Conservation (phyloP, 2,113 vertebrate species). For the Eira barbara region DNA sequence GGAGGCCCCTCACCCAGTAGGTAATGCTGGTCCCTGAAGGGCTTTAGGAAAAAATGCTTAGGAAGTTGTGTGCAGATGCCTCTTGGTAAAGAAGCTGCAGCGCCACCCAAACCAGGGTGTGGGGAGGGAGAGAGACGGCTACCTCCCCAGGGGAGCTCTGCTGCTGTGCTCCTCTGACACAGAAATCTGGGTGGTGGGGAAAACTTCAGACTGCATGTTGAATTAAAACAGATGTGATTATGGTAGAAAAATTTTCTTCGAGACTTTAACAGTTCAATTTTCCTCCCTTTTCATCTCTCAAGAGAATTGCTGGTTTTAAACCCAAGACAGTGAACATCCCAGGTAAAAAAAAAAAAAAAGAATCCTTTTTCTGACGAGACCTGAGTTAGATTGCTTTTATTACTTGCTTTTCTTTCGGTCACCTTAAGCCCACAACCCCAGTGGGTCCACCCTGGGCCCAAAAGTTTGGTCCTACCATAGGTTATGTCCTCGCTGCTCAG, state of each 20-base stretch:
- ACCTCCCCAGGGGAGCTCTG: background rate
- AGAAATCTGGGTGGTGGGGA: background rate
- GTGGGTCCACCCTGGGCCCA: background rate
- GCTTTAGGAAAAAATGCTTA: background rate
- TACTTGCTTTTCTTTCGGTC: background rate
- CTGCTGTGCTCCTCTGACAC: background rate
- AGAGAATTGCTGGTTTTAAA: slow-evolving; percentile 29
- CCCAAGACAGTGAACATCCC: background rate
- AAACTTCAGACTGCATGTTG: background rate
- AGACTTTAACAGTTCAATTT: background rate
- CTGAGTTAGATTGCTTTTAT: background rate
- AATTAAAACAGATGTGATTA: background rate
- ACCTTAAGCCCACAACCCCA: background rate
- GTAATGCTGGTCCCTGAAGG: background rate
- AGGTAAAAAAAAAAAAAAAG: slow-evolving; percentile 16
- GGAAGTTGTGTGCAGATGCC: background rate
- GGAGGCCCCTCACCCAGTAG: background rate
- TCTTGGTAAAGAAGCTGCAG: background rate
- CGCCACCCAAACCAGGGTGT: background rate
- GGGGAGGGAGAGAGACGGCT: background rate
- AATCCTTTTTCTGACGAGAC: background rate
- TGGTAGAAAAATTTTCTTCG: background rate
- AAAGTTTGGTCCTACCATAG: background rate
- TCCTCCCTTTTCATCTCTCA: slow-evolving; percentile 28
- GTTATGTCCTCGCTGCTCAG: background rate